Conservation (phyloP, 1,140 invertebrate genomes). For the Penaeus indicus region DNA sequence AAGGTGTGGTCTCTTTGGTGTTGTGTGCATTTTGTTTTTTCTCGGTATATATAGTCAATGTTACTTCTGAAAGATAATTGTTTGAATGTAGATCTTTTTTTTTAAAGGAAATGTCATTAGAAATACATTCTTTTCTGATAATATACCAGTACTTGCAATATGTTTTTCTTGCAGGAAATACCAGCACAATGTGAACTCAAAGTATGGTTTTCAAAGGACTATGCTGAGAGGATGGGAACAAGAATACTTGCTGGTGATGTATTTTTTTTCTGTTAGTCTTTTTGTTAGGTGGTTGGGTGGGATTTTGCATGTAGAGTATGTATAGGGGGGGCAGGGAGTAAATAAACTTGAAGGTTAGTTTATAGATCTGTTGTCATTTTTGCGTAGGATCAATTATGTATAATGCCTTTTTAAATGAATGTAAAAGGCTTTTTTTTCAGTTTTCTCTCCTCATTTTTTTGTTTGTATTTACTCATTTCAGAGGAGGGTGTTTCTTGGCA, state of each 20-base stretch:
- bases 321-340: too few species aligned
- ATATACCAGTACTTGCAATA: neutral
- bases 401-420: too few species aligned
- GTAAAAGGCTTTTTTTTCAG: too few species aligned
- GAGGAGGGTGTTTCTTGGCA: conserved; percentile 67
- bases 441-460: neutral
- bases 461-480: conserved; percentile 44
- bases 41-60: too few species aligned
- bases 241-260: conserved; percentile 65
- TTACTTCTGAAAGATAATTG: too few species aligned
- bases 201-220: conserved; percentile 70
- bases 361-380: too few species aligned
- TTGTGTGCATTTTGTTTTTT: too few species aligned
- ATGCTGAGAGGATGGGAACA: conserved; percentile 69
- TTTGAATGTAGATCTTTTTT: too few species aligned
- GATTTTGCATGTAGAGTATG: neutral
- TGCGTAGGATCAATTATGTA: too few species aligned
- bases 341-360: too few species aligned
- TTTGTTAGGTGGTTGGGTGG: neutral
- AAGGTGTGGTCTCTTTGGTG: conserved; percentile 67
- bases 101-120: too few species aligned
- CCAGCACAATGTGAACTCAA: conserved; percentile 69
- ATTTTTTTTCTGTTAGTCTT: neutral
- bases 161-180: conserved; percentile 68
- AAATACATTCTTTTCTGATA: neutral